Percentiles rank a stretch among this genome's conserved stretches.
These are phyloP conservation scores for Colossoma macropomum DNA, from an alignment of 2,113 vertebrate species.

Conservation along the genomic window DNA sequence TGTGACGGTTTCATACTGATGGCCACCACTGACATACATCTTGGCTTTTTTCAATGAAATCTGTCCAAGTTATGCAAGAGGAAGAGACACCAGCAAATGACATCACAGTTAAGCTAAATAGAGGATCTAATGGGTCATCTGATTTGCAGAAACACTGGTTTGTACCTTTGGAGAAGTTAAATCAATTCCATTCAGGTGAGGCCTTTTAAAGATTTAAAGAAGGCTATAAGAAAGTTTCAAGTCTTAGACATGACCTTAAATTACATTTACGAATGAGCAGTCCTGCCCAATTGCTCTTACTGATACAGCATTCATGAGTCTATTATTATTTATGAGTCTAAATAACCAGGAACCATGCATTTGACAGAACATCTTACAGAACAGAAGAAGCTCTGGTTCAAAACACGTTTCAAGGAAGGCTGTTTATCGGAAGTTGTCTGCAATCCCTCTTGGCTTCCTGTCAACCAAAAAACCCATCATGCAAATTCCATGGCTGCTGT, in stretches of 20 bases:
- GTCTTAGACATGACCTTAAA: not conserved
- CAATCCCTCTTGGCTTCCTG: constrained; percentile 29
- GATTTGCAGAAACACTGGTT: not conserved
- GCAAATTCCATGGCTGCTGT: constrained; percentile 33
- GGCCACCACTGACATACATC: not conserved
- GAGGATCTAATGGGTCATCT: not conserved
- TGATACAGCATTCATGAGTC: not conserved
- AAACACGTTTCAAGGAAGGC: not conserved
- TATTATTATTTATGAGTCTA: not conserved
- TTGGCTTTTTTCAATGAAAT: not conserved
- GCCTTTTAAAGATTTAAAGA: not conserved
- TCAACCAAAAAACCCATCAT: constrained; percentile 7
- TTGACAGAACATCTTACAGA: not conserved
- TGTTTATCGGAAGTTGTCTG: constrained; percentile 19
- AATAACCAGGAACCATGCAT: not conserved
- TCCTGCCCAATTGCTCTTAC: not conserved
- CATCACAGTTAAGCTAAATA: not conserved
- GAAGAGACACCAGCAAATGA: constrained; percentile 25
- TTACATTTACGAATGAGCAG: not conserved
- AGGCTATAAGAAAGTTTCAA: not conserved
- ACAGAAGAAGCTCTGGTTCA: not conserved
- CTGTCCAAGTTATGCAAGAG: constrained; percentile 23
- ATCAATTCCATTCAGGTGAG: not conserved
- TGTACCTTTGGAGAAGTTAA: not conserved
- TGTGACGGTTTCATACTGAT: not conserved